phyloP scores from a whole-genome alignment of 1,140 invertebrate genomes.

The Drosophila repletoides region DNA sequence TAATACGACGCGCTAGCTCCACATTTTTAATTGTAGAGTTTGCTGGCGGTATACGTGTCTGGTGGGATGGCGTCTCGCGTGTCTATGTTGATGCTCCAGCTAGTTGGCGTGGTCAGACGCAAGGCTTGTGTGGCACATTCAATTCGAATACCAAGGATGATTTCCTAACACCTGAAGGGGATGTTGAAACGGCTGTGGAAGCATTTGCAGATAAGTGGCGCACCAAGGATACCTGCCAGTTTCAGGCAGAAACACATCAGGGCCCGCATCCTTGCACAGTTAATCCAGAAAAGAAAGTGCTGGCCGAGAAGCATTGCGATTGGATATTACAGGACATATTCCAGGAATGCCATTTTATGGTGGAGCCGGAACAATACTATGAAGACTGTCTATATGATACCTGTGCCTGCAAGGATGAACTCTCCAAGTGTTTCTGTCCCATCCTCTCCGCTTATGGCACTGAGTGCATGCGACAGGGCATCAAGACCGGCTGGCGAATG shows the following conservation, averaged over 20 bases:
- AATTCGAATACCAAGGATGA: conserved; percentile 94
- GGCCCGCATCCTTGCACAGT: conserved; percentile 87
- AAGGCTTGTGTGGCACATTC: conserved; percentile 95
- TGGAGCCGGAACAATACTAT: conserved; percentile 90
- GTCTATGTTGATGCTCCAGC: conserved; percentile 92
- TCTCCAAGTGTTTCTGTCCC: conserved; percentile 90
- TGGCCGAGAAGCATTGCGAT: conserved; percentile 88
- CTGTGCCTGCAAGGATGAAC: conserved; percentile 89
- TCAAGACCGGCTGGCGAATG: conserved; percentile 89
- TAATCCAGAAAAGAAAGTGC: conserved; percentile 87
- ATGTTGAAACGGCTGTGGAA: conserved; percentile 88
- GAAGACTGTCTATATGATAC: conserved; percentile 93
- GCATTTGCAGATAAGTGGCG: conserved; percentile 96
- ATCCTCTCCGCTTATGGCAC: conserved; percentile 90
- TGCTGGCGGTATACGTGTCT: conserved; percentile 89
- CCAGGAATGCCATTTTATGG: conserved; percentile 90
- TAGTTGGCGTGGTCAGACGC: conserved; percentile 86
- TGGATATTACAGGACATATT: conserved; percentile 88
- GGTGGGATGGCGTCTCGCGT: conserved; percentile 92
- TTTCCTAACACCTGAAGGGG: conserved; percentile 92
- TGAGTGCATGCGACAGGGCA: conserved; percentile 88
- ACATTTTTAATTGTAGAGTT: conserved; percentile 88
- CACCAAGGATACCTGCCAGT: conserved; percentile 88
- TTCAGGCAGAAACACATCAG: conserved; percentile 83
- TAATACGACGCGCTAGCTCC: conserved; percentile 89